Conservation (phyloP, 2,888 invertebrate genomes). For the Agonopterix heracliana region DNA sequence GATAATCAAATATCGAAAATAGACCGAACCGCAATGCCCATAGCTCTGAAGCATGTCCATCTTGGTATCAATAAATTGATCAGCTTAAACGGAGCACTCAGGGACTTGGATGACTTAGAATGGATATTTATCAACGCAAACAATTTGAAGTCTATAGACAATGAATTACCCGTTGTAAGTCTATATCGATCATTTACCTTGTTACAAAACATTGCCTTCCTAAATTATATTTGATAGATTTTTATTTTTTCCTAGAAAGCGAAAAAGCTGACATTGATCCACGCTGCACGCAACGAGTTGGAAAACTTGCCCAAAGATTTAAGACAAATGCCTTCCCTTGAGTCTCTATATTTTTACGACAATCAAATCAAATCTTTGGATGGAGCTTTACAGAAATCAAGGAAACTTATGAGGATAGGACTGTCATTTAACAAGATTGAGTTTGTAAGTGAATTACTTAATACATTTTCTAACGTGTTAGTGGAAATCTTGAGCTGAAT, state of each 20-base stretch:
- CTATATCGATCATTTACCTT: neutral
- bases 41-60: conserved; percentile 81
- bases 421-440: conserved; percentile 85
- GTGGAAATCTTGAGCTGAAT: too few species aligned
- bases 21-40: conserved; percentile 83
- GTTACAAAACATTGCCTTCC: neutral
- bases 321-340: conserved; percentile 80
- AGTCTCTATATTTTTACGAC: conserved; percentile 82
- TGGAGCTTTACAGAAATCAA: conserved; percentile 82
- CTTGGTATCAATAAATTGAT: conserved; percentile 84
- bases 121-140: conserved; percentile 89
- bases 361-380: conserved; percentile 83
- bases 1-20: conserved; percentile 85
- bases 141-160: conserved; percentile 83
- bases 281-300: conserved; percentile 84
- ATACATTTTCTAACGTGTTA: neutral
- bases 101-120: conserved; percentile 82
- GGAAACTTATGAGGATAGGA: conserved; percentile 79
- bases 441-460: conserved; percentile 71
- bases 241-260: conserved; percentile 57
- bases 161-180: conserved; percentile 82
- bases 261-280: conserved; percentile 80
- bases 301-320: conserved; percentile 83
- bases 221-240: neutral
- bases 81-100: conserved; percentile 85